Evolutionary conservation across 2,888 invertebrate genomes (phyloP), one percentile per base, ranked within the genome.

Genomic region (Phaonia tiefii): DNA sequence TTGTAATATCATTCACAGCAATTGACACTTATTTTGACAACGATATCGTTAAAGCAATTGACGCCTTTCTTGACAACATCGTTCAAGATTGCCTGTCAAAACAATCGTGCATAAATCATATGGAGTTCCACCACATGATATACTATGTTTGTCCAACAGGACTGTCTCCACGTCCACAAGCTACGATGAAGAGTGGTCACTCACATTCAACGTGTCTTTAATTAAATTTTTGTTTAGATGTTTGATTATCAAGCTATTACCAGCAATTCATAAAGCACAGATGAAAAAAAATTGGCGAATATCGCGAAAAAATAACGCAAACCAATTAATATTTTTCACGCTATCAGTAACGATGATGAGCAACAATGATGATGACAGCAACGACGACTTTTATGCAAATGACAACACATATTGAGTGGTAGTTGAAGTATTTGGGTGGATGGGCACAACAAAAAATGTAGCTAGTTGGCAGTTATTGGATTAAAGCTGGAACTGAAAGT

Each of bases 31-130:
- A n/a, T n/a, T n/a, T n/a, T n/a, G n/a, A n/a, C n/a, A n/a, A n/a
- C n/a, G n/a, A n/a, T n/a, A n/a, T 31, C 8, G 31, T 31, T 63
- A 20, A 11, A 13, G 39, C 63, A 63, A 63, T 63, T 63, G 20
- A 63, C 63, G 42, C 63, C 63, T 63, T 39, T 66, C 66, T 54
- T 74, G 74, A 66, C 74, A 74, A 58, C 66, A 66, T 46, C 56
- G 44, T 56, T 74, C 31, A 74, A 31, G 66, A 66, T 66, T 46
- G 56, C 56, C 56, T 54, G 46, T 66, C 66, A 56, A 54, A 54
- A 25, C 25, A 25, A 54, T 54, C 1, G 25, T 10, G 25, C 54
- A 54, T 54, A 25, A 25, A 54, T 54, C n/a, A n/a, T 22, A 54
- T 54, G 25, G 25, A n/a, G n/a, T 13, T 44, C 54, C 8, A 49